Base-by-base conservation (phyloP, 2,888 invertebrate genomes). In the Linnaemya tessellans region DNA sequence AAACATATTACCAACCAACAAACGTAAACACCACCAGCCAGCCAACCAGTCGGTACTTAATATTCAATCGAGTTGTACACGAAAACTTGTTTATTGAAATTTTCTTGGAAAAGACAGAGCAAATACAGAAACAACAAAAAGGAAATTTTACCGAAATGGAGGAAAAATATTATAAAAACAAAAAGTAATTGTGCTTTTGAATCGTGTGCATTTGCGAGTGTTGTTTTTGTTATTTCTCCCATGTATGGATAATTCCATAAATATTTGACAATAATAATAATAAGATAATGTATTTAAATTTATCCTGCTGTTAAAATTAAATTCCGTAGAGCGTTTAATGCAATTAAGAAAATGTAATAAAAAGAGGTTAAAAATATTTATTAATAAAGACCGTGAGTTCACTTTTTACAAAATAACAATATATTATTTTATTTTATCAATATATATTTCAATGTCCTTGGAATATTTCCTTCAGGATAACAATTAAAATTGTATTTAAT, bases 11-110 rank as follows among this genome's bases (percentile, higher is more conserved):
- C 35, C 49, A 65, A 65, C 11, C 30, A 65, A 49, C 13, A 56
- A 74, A 80, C 25, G 73, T 41, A 80, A 74, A 56, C 68, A 68
- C 13, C 13, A 41, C 9, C 43, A 70, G 68, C 49, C 60, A 22
- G 43, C n/a, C 64, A 80, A 38, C 20, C 71, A 51, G 41, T 18
- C 51, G 46, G 43, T 71, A 79, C 43, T 71, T 43, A 79, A 78
- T 74, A 68, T 79, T 83, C 73, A 56, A 74, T 79, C 30, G 25
- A 80, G 35, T 54, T 56, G 22, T 81, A 67, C 84, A 82, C 81
- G 85, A 77, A 80, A 74, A 71, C 25, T 13, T 22, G 54, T 78
- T 78, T 49, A 65, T 79, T 75, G 56, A 79, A 74, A 58, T 70
- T 79, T 84, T 49, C 15, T 54, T 64, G 46, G 71, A 22, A 18